Conservation (phyloP, 2,888 invertebrate species). For the Macrostomum cliftonense region DNA sequence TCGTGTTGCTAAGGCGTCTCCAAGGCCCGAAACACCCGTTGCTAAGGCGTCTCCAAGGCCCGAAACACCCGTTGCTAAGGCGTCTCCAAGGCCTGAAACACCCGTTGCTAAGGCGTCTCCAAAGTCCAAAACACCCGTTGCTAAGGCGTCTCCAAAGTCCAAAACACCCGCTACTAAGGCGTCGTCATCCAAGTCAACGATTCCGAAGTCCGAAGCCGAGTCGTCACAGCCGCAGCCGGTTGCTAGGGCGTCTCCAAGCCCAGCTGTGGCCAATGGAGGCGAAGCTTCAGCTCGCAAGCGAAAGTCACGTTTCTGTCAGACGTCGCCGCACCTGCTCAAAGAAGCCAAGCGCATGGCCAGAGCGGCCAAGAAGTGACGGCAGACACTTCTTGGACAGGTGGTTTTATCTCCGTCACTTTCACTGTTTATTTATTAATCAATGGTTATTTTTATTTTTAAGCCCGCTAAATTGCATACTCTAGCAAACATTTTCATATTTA, state of each 20-base stretch:
- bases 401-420: too few relatives aligned
- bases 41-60: neutral
- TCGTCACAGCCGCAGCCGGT: neutral
- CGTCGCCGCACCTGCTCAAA: too few relatives aligned
- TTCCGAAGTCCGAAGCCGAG: neutral
- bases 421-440: too few relatives aligned
- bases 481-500: too few relatives aligned
- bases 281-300: neutral
- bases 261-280: neutral
- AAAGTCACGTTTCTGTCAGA: neutral
- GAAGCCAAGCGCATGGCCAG: too few relatives aligned
- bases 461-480: too few relatives aligned
- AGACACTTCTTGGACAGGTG: too few relatives aligned
- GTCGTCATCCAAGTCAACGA: neutral
- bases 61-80: neutral
- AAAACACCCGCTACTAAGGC: neutral
- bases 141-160: neutral
- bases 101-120: neutral
- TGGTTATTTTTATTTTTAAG: too few relatives aligned
- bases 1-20: neutral
- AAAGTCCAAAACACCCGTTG: neutral
- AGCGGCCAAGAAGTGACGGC: too few relatives aligned
- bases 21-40: neutral
- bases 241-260: neutral
- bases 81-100: neutral